Conservation (phyloP, 2,113 vertebrate genomes). For the Saccopteryx bilineata region DNA sequence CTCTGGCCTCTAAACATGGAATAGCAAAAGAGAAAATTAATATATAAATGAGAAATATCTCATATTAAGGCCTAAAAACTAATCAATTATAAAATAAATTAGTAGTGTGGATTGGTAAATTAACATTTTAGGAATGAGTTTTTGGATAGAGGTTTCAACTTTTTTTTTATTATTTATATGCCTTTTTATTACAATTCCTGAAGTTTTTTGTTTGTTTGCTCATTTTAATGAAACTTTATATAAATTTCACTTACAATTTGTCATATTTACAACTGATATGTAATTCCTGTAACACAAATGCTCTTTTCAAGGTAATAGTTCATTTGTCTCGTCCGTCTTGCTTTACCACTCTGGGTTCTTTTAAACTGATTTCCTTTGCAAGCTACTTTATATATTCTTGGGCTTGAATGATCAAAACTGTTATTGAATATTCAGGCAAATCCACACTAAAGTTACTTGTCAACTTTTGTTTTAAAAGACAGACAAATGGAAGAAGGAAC, state of each 20-base stretch:
- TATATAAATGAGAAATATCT: background rate
- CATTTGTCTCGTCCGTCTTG: background rate
- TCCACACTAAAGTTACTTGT: background rate
- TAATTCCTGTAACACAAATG: background rate
- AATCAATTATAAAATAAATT: background rate
- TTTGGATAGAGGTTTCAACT: background rate
- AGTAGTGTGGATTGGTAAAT: background rate
- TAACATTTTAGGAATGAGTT: background rate
- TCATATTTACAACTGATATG: background rate
- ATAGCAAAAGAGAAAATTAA: background rate
- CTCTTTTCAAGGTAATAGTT: background rate
- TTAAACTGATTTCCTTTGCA: conserved; percentile 20
- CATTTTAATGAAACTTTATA: background rate
- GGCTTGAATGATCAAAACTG: background rate
- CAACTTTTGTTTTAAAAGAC: background rate
- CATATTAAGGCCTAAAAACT: background rate
- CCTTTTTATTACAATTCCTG: background rate
- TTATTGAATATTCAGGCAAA: conserved; percentile 25
- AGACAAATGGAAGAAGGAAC: background rate
- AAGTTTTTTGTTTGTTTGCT: background rate
- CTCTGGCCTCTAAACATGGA: background rate
- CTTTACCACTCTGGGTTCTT: background rate
- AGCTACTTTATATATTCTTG: background rate
- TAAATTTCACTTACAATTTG: background rate
- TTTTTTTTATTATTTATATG: background rate